Percentiles rank a stretch among this genome's conserved stretches.
phyloP scores from a whole-genome alignment of 1,140 invertebrate species.

The Pseudomyrmex flavicornis region DNA sequence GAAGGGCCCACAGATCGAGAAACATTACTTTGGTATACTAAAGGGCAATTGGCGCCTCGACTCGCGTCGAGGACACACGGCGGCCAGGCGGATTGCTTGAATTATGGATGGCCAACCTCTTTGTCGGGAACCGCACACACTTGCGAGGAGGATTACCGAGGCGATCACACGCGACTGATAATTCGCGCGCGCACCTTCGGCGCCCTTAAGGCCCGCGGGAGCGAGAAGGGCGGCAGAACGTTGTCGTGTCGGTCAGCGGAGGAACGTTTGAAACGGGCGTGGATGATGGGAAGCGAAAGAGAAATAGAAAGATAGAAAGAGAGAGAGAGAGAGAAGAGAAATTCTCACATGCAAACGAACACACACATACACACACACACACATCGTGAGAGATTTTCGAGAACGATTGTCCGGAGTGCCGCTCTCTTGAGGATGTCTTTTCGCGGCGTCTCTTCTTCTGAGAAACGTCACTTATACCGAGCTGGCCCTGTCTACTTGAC shows the following conservation, averaged over 20 bases:
- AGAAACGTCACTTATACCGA: conserved; percentile 65
- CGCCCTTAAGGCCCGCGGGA: conserved; percentile 24
- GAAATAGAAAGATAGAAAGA: no score
- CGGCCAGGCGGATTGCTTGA: conserved; percentile 76
- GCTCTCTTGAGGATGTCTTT: conserved; percentile 25
- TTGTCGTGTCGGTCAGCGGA: conserved; percentile 9
- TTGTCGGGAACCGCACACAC: conserved; percentile 71
- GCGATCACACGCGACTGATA: conserved; percentile 78
- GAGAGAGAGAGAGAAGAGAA: not conserved
- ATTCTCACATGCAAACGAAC: not conserved
- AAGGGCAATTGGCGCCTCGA: conserved; percentile 72
- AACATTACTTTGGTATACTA: conserved; percentile 36
- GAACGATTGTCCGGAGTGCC: conserved; percentile 66
- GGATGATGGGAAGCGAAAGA: conserved; percentile 57
- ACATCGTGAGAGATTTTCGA: conserved; percentile 68
- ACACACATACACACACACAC: no score
- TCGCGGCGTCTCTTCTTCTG: conserved; percentile 50
- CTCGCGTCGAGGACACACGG: conserved; percentile 64
- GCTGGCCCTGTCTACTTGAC: conserved; percentile 12
- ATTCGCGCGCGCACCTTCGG: conserved; percentile 64
- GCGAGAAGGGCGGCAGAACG: conserved; percentile 10
- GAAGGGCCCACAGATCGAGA: not conserved
- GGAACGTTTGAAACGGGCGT: conserved; percentile 55
- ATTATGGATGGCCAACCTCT: conserved; percentile 77
- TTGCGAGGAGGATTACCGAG: conserved; percentile 32